Evolutionary conservation across 2,888 invertebrate genomes (phyloP).

Genomic region (Scaptomyza flava): DNA sequence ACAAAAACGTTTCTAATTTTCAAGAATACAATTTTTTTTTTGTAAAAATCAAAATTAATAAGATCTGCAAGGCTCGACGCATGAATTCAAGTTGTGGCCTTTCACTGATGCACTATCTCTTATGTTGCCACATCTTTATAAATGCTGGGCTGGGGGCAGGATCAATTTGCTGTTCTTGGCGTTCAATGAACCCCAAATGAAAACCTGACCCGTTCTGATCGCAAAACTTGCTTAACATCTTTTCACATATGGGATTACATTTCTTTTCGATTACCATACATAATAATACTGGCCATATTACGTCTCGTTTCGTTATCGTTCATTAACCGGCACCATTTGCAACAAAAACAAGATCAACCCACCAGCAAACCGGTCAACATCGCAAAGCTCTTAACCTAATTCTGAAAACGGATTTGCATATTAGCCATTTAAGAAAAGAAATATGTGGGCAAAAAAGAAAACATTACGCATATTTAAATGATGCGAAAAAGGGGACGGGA

Average conservation of each 20-base stretch:
- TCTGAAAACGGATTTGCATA: constrained; percentile 57
- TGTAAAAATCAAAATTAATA: too few relatives aligned
- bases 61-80: constrained; percentile 29
- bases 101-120: constrained; percentile 48
- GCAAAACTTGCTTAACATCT: constrained; percentile 62
- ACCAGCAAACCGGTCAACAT: constrained; percentile 43
- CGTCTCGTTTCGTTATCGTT: constrained; percentile 34
- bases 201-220: constrained; percentile 45
- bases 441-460: constrained; percentile 38
- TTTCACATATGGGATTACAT: constrained; percentile 54
- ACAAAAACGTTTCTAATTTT: too few relatives aligned
- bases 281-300: constrained; percentile 48
- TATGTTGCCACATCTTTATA: constrained; percentile 47
- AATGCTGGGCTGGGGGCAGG: constrained; percentile 56
- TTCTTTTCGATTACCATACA: constrained; percentile 60
- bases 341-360: constrained; percentile 28
- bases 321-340: constrained; percentile 24
- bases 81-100: constrained; percentile 18
- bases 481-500: constrained; percentile 5
- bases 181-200: constrained; percentile 62
- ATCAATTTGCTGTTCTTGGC: constrained; percentile 49
- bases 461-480: constrained; percentile 33
- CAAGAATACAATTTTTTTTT: too few relatives aligned
- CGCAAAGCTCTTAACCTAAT: constrained; percentile 66
- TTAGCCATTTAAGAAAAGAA: constrained; percentile 24